These are phyloP conservation scores for Cheilosia urbana DNA, from an alignment of 2,888 invertebrate species.

Conservation along the genomic window DNA sequence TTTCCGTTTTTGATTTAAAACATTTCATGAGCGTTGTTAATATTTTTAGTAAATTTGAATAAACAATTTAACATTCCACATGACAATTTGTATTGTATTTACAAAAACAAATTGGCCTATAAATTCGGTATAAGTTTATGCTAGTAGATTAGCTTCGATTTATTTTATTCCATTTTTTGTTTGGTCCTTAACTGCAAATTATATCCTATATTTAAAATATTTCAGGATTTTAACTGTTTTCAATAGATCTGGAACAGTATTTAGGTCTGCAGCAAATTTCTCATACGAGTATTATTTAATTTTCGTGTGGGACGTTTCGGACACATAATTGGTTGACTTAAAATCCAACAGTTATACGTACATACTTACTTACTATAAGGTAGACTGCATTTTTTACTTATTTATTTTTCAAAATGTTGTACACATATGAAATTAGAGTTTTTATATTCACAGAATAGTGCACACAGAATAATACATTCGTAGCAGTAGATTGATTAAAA, in stretches of 20 bases:
- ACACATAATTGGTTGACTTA: conserved; percentile 6
- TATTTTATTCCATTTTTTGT: not conserved
- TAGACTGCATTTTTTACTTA: not conserved
- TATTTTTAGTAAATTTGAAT: too few relatives aligned
- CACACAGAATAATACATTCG: conserved; percentile 28
- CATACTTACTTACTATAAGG: conserved; percentile 10
- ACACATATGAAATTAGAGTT: not conserved
- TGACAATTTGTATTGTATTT: too few relatives aligned
- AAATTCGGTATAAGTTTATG: too few relatives aligned
- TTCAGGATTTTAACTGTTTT: conserved; percentile 22
- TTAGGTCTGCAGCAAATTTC: conserved; percentile 1
- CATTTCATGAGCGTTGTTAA: too few relatives aligned
- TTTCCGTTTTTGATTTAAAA: too few relatives aligned
- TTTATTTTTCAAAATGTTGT: not conserved
- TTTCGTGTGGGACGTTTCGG: conserved; percentile 18
- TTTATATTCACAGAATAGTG: conserved; percentile 11
- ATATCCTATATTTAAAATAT: conserved; percentile 8
- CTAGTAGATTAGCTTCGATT: too few relatives aligned
- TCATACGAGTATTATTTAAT: not conserved
- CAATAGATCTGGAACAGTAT: not conserved
- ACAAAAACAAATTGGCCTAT: too few relatives aligned
- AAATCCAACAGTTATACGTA: not conserved
- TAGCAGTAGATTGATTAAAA: not conserved
- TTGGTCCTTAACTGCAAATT: not conserved
- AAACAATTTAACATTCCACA: too few relatives aligned